These are phyloP conservation scores for Neodiprion fabricii DNA, from an alignment of 1,140 invertebrate genomes.

Conservation along the genomic window DNA sequence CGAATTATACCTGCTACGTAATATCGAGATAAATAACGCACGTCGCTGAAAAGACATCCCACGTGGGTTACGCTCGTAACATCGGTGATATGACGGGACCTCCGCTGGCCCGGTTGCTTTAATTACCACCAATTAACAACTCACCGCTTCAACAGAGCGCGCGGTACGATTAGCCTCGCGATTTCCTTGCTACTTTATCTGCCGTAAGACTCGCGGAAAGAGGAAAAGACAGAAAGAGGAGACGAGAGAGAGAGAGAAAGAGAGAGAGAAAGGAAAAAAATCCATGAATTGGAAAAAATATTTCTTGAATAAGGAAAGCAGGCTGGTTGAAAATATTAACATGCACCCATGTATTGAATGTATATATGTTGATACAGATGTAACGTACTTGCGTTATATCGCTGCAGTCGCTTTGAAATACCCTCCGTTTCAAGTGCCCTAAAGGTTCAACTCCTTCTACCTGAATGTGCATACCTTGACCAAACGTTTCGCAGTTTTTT, in stretches of 20 bases:
- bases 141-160: neutral
- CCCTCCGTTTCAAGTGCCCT: no score
- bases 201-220: no score
- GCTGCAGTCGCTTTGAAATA: no score
- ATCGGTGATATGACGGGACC: neutral
- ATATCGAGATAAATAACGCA: neutral
- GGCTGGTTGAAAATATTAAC: neutral
- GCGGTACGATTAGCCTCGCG: neutral
- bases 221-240: no score
- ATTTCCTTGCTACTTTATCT: neutral
- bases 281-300: neutral
- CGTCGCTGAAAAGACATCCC: neutral
- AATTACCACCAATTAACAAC: neutral
- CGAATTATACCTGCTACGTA: neutral
- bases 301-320: neutral
- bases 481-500: no score
- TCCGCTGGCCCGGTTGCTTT: neutral
- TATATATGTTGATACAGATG: neutral
- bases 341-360: neutral
- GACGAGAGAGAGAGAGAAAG: no score
- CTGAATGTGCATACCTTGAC: no score
- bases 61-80: neutral
- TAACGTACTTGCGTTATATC: no score
- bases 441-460: no score
- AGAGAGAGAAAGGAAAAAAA: no score